Evolutionary conservation across 2,888 invertebrate species (phyloP).

Genomic region (Cremastinae sp.): DNA sequence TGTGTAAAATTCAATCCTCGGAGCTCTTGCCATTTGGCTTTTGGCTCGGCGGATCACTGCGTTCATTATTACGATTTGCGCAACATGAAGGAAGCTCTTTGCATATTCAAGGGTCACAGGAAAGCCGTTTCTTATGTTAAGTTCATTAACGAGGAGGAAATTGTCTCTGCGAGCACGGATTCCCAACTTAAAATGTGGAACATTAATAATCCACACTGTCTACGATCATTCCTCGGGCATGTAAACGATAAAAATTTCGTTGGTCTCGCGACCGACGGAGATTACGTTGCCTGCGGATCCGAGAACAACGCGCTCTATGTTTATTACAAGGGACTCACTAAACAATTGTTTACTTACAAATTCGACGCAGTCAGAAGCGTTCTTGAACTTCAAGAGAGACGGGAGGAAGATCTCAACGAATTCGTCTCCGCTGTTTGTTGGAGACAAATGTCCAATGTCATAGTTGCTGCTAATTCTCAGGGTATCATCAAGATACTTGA

Average conservation of each 20-base stretch:
- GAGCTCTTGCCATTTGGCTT: slow-evolving; percentile 93
- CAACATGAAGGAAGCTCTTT: slow-evolving; percentile 89
- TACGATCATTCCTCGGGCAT: slow-evolving; percentile 94
- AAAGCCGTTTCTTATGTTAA: slow-evolving; percentile 97
- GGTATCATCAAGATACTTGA: slow-evolving; percentile 95
- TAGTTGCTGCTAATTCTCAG: slow-evolving; percentile 96
- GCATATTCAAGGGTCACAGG: slow-evolving; percentile 92
- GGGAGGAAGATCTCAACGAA: slow-evolving; percentile 93
- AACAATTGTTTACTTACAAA: slow-evolving; percentile 92
- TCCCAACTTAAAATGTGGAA: slow-evolving; percentile 95
- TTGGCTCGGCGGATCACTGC: slow-evolving; percentile 98
- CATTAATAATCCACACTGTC: slow-evolving; percentile 88
- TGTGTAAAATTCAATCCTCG: slow-evolving; percentile 95
- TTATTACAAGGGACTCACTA: slow-evolving; percentile 94
- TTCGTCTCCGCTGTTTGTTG: slow-evolving; percentile 98
- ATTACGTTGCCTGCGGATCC: slow-evolving; percentile 96
- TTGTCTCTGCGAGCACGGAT: slow-evolving; percentile 96
- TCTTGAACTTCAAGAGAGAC: slow-evolving; percentile 85
- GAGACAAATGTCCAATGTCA: slow-evolving; percentile 91
- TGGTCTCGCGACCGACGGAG: slow-evolving; percentile 94
- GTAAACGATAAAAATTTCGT: slow-evolving; percentile 98
- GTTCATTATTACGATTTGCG: slow-evolving; percentile 97
- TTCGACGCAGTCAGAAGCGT: slow-evolving; percentile 92
- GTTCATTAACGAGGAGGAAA: slow-evolving; percentile 91
- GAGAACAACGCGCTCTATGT: slow-evolving; percentile 96